Percentiles rank a stretch among this genome's conserved stretches.
These are phyloP conservation scores for Macrosoma leucophasiata DNA, from an alignment of 2,888 invertebrate genomes.

Conservation along the genomic window DNA sequence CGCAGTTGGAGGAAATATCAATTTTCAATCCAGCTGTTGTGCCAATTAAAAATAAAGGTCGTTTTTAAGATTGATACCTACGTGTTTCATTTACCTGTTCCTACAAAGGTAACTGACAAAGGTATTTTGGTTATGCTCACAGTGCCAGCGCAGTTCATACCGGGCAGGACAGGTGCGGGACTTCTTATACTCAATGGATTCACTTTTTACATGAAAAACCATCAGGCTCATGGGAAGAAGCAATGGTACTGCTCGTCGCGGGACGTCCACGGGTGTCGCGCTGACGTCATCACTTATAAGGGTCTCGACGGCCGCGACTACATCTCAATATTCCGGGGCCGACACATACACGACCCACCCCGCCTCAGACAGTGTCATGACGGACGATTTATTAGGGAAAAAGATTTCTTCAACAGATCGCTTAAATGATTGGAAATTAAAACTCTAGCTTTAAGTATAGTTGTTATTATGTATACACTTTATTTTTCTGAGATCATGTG, in stretches of 20 bases:
- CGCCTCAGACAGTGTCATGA: conserved; percentile 62
- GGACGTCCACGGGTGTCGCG: conserved; percentile 62
- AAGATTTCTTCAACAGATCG: conserved; percentile 19
- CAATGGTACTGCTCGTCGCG: conserved; percentile 70
- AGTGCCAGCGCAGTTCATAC: conserved; percentile 68
- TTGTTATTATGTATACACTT: conserved; percentile 16
- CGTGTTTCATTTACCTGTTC: conserved; percentile 32
- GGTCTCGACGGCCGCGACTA: conserved; percentile 61
- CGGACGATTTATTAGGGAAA: conserved; percentile 62
- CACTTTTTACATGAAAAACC: conserved; percentile 70
- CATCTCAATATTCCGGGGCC: conserved; percentile 64
- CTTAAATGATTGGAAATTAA: conserved; percentile 10
- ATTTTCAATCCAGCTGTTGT: no score
- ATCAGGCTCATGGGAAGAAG: conserved; percentile 67
- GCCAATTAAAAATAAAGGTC: no score
- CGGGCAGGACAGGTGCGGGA: conserved; percentile 63
- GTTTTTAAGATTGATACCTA: no score
- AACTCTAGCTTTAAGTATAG: conserved; percentile 13
- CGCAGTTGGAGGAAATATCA: no score
- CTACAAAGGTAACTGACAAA: conserved; percentile 21
- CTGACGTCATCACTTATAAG: conserved; percentile 66
- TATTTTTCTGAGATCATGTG: conserved; percentile 37
- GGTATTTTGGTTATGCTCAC: conserved; percentile 36
- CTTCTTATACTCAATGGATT: conserved; percentile 62
- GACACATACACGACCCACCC: conserved; percentile 62